Evolutionary conservation across 1,140 invertebrate genomes (phyloP).

Genomic region (Paracyclopina nana): DNA sequence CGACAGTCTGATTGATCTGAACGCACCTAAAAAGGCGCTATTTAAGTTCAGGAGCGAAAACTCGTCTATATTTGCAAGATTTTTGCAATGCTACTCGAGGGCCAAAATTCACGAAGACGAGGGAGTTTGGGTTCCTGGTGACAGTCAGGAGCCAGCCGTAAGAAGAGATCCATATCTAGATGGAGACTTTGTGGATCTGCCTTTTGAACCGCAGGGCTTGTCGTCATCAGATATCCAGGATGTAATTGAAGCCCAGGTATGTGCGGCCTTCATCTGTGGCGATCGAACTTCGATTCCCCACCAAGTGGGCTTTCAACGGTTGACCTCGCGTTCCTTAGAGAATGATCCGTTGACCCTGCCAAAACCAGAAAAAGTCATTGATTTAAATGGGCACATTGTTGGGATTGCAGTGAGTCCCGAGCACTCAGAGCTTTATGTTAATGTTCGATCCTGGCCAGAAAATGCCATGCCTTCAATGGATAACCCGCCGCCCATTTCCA

Average conservation of each 20-base stretch:
- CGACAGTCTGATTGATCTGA: background rate
- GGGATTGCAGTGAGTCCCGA: conserved; percentile 71
- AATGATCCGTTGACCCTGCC: background rate
- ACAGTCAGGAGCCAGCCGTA: too few species aligned
- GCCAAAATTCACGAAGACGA: too few species aligned
- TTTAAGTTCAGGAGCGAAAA: background rate
- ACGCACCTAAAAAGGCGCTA: background rate
- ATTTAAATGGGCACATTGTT: conserved; percentile 70
- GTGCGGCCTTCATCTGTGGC: background rate
- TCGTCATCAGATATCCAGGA: background rate
- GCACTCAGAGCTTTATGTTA: conserved; percentile 68
- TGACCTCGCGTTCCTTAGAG: too few species aligned
- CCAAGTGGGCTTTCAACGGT: too few species aligned
- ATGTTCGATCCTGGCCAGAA: conserved; percentile 62
- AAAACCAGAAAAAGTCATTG: conserved; percentile 56
- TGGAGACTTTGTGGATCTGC: too few species aligned
- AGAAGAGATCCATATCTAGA: too few species aligned
- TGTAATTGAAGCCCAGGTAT: background rate
- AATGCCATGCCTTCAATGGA: conserved; percentile 52
- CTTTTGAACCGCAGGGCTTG: background rate
- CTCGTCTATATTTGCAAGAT: background rate
- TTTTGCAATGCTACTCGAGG: background rate
- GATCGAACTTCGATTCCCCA: background rate
- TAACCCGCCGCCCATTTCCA: conserved; percentile 65
- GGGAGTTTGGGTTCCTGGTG: too few species aligned